Percentiles rank a stretch among this genome's conserved stretches.
Evolutionary conservation across 2,888 invertebrate genomes (phyloP).

Genomic region (Mesodorylaimus sp.): DNA sequence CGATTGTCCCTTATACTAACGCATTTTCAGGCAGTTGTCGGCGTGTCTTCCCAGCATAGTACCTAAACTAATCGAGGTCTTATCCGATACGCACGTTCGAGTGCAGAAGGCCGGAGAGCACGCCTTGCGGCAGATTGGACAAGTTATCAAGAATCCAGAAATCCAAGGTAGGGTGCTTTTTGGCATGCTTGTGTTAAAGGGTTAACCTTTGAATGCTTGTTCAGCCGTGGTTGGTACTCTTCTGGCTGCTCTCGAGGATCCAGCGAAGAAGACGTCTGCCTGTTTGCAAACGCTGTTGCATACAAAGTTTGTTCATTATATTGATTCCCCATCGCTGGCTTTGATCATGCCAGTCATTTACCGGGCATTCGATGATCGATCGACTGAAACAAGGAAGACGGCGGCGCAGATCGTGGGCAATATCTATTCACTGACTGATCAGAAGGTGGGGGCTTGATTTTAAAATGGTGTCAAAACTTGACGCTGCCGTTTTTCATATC

Average conservation of each 20-base stretch:
- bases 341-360: conserved; percentile 98
- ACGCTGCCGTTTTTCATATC: conserved; percentile 8
- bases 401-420: conserved; percentile 98
- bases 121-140: conserved; percentile 83
- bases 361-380: conserved; percentile 87
- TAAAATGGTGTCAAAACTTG: background rate
- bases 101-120: conserved; percentile 46
- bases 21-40: conserved; percentile 75
- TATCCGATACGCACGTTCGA: conserved; percentile 71
- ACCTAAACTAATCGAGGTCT: conserved; percentile 82
- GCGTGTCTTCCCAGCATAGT: conserved; percentile 94
- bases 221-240: conserved; percentile 40
- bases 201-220: background rate
- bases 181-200: background rate
- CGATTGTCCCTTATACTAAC: too few relatives aligned
- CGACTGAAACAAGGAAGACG: conserved; percentile 95
- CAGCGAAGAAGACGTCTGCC: conserved; percentile 74
- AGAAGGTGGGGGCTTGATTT: conserved; percentile 43
- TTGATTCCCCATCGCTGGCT: conserved; percentile 92
- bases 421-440: conserved; percentile 96
- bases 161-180: conserved; percentile 49
- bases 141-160: conserved; percentile 93
- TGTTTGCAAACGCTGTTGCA: conserved; percentile 57
- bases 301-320: conserved; percentile 83
- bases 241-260: conserved; percentile 78